Base-by-base conservation (phyloP, 2,113 vertebrate genomes). In the Hippocampus mohnikei region DNA sequence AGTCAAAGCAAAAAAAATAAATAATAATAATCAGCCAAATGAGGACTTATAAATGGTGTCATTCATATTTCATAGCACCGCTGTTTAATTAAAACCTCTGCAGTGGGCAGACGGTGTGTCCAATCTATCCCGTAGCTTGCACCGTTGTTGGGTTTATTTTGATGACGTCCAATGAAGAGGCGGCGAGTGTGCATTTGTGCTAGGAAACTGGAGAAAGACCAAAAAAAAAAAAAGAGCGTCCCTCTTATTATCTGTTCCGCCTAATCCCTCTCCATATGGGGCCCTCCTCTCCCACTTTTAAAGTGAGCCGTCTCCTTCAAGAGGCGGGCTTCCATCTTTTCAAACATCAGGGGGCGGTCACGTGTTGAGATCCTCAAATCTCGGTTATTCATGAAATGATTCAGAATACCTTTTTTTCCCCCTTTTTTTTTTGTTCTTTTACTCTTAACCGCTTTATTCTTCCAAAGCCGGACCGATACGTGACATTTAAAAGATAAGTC, bases 401-500 rank as follows among this genome's bases (percentile, higher is more conserved):
- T 81, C 86, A 88, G 85, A 91, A 88, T 84, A 81, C 81, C 84
- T 41, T 59, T 58, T 27, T 13, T 58, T 27, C 33, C 33, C 29
- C 29, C 29, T 3, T 7, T 59, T 3, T 7, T 59, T 29, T 87
- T 84, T 80, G 79, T 75, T 82, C 8, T 37, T 6, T 15, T 52
- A 9, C 41, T 11, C 83, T 87, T 86, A 88, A 88, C 88, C 79
- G 87, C 85, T 89, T 85, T 85, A 84, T 85, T 85, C 86, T 80
- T 87, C 82, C 73, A 88, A 88, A 91, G 89, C 86, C 84, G 56
- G 78, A 84, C 87, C 81, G 75, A 85, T 87, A 90, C 85, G 87
- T 93, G 92, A 92, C 91, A 93, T 93, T 92, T 92, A 91, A 93
- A 92, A 92, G 90, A 87, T 90, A 93, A 89, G 88, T 89, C 89